Evolutionary conservation across 2,888 invertebrate species (phyloP), one percentile per base, ranked within the genome.

Genomic region (Oscheius myriophilus): DNA sequence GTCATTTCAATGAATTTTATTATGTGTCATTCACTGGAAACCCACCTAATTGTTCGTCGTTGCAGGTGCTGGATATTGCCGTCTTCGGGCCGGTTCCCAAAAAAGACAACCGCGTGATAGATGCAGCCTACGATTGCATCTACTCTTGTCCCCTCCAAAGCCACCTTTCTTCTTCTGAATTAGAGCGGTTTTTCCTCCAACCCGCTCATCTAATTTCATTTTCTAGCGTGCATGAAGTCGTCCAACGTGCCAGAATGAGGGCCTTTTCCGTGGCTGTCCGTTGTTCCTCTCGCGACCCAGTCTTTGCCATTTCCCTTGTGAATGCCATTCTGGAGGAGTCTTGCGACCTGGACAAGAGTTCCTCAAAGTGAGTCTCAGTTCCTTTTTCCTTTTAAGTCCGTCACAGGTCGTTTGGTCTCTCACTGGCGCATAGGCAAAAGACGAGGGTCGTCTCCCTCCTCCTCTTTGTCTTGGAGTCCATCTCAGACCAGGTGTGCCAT

Each of bases 341-440:
- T 3, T 57, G 41, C 2, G 49, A 61, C 1, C 45, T 78, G 59
- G 78, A 78, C 67, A 66, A 67, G 21, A 78, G 73, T 49, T 69
- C 72, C 3, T 75, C 75, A 46, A 69, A 52, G 69, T 68, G 11
- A 16, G 39, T 62, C 16, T 71, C n/a, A n/a, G n/a, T n/a, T n/a
- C n/a, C n/a, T n/a, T n/a, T n/a, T n/a, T n/a, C n/a, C 23, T 25
- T 21, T 26, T 6, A 11, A n/a, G 1, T 4, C 3, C 9, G n/a
- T 52, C 70, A 12, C 57, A 76, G 82, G 69, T 79, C 81, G 2
- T 82, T 82, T 53, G 83, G 82, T 23, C 67, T 83, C 2, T 83
- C 83, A 11, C 71, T 78, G 64, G 78, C 79, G 7, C 83, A 83
- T 72, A 75, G 83, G 42, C 72, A 71, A 69, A 81, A 82, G 58